phyloP scores from a whole-genome alignment of 1,140 invertebrate genomes.

The Musca domestica region DNA sequence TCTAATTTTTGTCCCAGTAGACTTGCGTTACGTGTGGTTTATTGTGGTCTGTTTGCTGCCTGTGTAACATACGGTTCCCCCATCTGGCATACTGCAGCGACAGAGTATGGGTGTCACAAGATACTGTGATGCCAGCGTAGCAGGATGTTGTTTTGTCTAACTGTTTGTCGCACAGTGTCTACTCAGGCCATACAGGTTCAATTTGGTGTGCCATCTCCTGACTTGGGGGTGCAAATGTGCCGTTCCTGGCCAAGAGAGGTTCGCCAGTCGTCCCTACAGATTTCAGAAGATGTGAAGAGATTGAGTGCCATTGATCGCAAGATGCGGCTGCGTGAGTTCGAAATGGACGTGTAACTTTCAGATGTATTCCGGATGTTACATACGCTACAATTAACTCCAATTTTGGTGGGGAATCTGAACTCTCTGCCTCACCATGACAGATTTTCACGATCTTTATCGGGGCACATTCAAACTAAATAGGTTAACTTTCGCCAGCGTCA shows the following conservation, averaged over 20 bases:
- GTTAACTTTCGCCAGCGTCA: too few relatives aligned
- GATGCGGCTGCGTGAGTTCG: too few relatives aligned
- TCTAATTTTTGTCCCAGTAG: conserved; percentile 11
- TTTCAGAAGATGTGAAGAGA: too few relatives aligned
- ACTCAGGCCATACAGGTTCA: conserved; percentile 30
- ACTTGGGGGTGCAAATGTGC: conserved; percentile 28
- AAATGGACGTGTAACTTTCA: conserved; percentile 14
- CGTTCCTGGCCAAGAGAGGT: too few relatives aligned
- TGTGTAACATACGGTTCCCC: too few relatives aligned
- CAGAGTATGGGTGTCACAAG: not conserved
- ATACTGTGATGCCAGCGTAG: conserved; percentile 29
- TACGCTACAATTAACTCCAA: not conserved
- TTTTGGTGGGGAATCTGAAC: conserved; percentile 9
- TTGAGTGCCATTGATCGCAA: too few relatives aligned
- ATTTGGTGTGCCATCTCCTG: conserved; percentile 28
- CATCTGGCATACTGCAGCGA: conserved; percentile 16
- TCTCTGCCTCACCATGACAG: too few relatives aligned
- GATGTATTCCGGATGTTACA: not conserved
- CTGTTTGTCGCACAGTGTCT: conserved; percentile 35
- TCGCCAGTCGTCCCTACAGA: too few relatives aligned
- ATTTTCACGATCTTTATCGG: too few relatives aligned
- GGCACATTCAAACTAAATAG: too few relatives aligned
- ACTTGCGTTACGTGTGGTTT: conserved; percentile 8
- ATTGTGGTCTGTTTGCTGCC: conserved; percentile 20
- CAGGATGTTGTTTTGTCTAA: conserved; percentile 29